phyloP scores from a whole-genome alignment of 2,797 vertebrate species.

The Coendou prehensilis region DNA sequence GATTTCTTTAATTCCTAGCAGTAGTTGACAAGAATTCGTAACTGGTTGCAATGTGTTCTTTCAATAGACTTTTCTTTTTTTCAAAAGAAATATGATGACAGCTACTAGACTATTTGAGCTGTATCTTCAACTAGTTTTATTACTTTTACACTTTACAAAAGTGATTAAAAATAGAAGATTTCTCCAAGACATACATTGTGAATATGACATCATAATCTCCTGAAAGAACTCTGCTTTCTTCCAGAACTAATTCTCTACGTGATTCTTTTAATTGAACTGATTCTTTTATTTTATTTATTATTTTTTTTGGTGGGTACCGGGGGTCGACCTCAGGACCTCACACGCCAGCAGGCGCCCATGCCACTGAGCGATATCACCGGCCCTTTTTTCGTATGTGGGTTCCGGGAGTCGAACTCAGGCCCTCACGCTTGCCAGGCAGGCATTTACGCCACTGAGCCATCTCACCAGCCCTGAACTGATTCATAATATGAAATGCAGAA shows the following conservation, averaged over 20 bases:
- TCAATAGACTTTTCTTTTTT: background rate
- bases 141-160: background rate
- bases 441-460: no score
- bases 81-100: background rate
- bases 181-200: background rate
- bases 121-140: background rate
- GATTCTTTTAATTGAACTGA: slow-evolving; percentile 36
- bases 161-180: background rate
- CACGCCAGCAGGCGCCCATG: no score
- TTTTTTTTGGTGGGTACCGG: no score
- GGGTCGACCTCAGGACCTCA: no score
- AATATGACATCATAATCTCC: background rate
- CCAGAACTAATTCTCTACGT: slow-evolving; percentile 2
- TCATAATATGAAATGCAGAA: background rate
- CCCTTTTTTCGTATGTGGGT: no score
- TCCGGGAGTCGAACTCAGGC: no score
- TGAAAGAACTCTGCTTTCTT: slow-evolving; percentile 18
- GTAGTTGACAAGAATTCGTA: slow-evolving; percentile 6
- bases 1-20: slow-evolving; percentile 54
- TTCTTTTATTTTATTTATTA: background rate
- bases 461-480: background rate
- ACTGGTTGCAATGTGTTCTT: background rate
- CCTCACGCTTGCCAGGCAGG: no score
- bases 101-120: background rate
- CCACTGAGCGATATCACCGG: no score